phyloP scores from a whole-genome alignment of 2,797 vertebrate genomes.

The Staurois parvus region DNA sequence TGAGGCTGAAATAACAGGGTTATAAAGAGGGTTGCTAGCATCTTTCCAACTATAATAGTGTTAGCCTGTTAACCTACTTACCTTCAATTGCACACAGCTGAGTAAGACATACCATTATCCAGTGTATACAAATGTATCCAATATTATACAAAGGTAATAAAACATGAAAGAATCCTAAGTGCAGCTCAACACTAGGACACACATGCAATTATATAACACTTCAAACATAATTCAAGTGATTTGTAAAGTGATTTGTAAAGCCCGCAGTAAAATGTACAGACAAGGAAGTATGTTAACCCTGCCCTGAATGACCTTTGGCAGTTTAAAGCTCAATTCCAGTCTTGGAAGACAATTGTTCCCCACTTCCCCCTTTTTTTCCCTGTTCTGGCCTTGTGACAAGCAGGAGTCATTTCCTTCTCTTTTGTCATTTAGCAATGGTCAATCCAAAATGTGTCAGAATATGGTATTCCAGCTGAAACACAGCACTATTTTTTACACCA shows the following conservation, averaged over 20 bases:
- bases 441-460: no score
- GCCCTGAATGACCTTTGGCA: background rate
- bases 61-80: conserved; percentile 37
- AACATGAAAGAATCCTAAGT: conserved; percentile 39
- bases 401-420: no score
- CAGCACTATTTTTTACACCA: no score
- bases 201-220: conserved; percentile 40
- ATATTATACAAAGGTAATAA: conserved; percentile 15
- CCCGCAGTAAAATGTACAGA: conserved; percentile 17
- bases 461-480: no score
- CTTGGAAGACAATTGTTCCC: background rate
- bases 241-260: conserved; percentile 25
- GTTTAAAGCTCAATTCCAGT: no score
- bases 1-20: conserved; percentile 1
- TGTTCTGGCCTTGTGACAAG: no score
- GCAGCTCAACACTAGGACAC: background rate
- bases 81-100: conserved; percentile 32
- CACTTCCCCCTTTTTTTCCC: background rate
- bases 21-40: conserved; percentile 15
- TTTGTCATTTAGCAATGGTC: no score
- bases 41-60: background rate
- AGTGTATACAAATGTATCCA: background rate
- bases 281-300: background rate
- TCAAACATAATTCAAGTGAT: conserved; percentile 6
- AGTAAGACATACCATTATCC: conserved; percentile 25